These are phyloP conservation scores for Agrypnus murinus DNA, from an alignment of 2,888 invertebrate genomes.

Conservation along the genomic window DNA sequence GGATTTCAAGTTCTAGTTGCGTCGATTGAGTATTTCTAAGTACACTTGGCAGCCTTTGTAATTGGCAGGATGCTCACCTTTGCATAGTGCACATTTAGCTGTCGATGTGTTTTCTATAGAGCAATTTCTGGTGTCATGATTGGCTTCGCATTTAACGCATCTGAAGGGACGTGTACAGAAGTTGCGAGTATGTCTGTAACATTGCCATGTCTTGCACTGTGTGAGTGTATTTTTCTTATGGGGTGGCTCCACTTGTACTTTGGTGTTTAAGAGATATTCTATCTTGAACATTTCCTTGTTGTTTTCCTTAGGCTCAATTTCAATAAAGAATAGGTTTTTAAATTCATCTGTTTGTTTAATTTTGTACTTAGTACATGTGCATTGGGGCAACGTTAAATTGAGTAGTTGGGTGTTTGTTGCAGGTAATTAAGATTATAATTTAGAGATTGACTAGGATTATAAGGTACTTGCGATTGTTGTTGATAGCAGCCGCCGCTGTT, in stretches of 20 bases:
- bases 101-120: background rate
- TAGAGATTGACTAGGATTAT: background rate
- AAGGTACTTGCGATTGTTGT: constrained; percentile 11
- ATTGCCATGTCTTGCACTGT: constrained; percentile 22
- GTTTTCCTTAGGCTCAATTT: constrained; percentile 24
- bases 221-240: constrained; percentile 23
- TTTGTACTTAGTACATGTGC: constrained; percentile 8
- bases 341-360: constrained; percentile 23
- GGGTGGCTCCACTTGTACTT: constrained; percentile 27
- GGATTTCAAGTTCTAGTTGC: constrained; percentile 7
- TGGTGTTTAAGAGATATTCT: constrained; percentile 17
- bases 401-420: too few relatives aligned
- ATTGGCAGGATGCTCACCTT: constrained; percentile 14
- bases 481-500: constrained; percentile 10
- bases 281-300: constrained; percentile 22
- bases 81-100: constrained; percentile 12
- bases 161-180: constrained; percentile 2
- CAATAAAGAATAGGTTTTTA: constrained; percentile 18
- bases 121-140: constrained; percentile 3
- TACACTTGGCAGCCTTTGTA: constrained; percentile 5
- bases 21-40: too few relatives aligned
- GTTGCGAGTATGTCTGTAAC: constrained; percentile 18
- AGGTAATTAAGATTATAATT: constrained; percentile 20
- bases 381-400: constrained; percentile 5
- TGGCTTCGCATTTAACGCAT: background rate